phyloP scores from a whole-genome alignment of 1,140 invertebrate genomes.

The Neelides sp. region DNA sequence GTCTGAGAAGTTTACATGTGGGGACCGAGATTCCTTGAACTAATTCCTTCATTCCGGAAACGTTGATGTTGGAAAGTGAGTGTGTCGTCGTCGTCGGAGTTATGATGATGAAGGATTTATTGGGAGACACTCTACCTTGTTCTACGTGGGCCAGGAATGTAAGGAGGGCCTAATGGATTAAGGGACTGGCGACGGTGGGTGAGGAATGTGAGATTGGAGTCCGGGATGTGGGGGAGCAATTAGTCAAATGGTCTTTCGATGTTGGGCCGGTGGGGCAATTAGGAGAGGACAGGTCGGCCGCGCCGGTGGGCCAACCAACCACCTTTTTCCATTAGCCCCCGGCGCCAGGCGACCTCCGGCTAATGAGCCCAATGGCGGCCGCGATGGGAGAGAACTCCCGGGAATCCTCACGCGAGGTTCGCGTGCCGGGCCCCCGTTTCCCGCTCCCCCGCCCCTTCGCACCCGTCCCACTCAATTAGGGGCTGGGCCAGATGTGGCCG shows the following conservation, averaged over 20 bases:
- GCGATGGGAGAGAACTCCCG: too few relatives aligned
- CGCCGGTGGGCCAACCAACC: slow-evolving; percentile 18
- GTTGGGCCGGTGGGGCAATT: slow-evolving; percentile 29
- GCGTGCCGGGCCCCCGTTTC: too few relatives aligned
- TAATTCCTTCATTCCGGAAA: too few relatives aligned
- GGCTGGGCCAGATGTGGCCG: too few relatives aligned
- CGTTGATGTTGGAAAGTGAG: too few relatives aligned
- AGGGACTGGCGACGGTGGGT: background rate
- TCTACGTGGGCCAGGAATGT: background rate
- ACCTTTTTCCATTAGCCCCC: slow-evolving; percentile 30
- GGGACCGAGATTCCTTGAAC: too few relatives aligned
- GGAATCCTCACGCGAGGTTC: too few relatives aligned
- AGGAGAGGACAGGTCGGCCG: slow-evolving; percentile 27
- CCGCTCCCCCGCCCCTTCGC: background rate
- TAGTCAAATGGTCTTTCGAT: slow-evolving; percentile 30
- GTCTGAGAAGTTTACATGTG: too few relatives aligned
- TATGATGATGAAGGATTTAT: too few relatives aligned
- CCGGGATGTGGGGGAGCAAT: slow-evolving; percentile 26
- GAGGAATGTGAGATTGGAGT: background rate
- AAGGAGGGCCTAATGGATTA: background rate
- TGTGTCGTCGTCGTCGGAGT: too few relatives aligned
- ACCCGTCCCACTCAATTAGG: too few relatives aligned
- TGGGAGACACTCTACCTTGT: background rate
- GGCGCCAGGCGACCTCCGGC: slow-evolving; percentile 15
- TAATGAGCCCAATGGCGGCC: too few relatives aligned